phyloP scores from a whole-genome alignment of 2,113 vertebrate genomes.

The Hyla sarda region DNA sequence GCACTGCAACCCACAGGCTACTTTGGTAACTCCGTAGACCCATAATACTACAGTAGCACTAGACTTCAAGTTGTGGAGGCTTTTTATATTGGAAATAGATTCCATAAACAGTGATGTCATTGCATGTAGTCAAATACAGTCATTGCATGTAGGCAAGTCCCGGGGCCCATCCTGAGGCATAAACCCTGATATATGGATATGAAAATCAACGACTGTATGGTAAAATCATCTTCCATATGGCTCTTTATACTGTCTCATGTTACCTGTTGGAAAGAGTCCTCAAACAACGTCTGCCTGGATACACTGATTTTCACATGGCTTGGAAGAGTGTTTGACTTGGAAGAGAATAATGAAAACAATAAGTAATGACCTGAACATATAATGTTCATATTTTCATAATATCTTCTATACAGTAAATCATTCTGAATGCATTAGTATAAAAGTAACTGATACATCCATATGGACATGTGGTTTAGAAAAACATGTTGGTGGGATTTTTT shows the following conservation, averaged over 20 bases:
- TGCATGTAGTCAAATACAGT: neutral
- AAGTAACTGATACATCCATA: neutral
- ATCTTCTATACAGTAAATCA: neutral
- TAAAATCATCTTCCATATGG: neutral
- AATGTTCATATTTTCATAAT: neutral
- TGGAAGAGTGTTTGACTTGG: slow-evolving; percentile 91
- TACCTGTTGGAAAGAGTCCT: slow-evolving; percentile 98
- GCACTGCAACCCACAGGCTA: neutral
- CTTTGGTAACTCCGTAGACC: neutral
- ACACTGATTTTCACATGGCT: slow-evolving; percentile 98
- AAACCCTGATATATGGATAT: too few relatives aligned
- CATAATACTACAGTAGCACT: neutral
- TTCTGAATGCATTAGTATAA: neutral
- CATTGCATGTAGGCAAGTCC: neutral
- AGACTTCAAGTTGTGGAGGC: neutral
- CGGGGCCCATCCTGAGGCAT: neutral
- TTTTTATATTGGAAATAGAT: neutral
- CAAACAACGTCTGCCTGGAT: slow-evolving; percentile 94
- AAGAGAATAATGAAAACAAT: slow-evolving; percentile 44
- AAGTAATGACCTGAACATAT: neutral
- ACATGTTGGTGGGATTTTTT: neutral
- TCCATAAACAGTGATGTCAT: neutral
- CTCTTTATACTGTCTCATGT: slow-evolving; percentile 37
- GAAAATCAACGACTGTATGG: neutral
- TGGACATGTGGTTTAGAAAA: neutral